Conservation (phyloP, 2,113 vertebrate genomes). For the Climacteris rufus region DNA sequence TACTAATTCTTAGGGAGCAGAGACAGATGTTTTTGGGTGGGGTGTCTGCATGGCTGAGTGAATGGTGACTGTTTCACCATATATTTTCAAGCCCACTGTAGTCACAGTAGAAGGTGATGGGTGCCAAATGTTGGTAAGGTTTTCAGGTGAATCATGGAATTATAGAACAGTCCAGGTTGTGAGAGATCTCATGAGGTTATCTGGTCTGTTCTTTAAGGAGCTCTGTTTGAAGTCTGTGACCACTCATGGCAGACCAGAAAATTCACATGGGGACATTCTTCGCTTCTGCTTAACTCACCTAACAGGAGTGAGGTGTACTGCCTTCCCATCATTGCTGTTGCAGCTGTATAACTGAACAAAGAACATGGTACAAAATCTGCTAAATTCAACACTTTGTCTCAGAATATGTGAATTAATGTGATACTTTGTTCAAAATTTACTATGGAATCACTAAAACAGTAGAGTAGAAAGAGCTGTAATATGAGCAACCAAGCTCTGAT, state of each 20-base stretch:
- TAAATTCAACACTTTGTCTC: background rate
- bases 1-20: background rate
- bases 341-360: background rate
- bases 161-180: background rate
- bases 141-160: background rate
- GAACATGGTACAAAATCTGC: background rate
- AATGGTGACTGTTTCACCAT: background rate
- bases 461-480: background rate
- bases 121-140: background rate
- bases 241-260: background rate
- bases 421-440: background rate
- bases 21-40: background rate
- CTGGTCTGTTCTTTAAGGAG: background rate
- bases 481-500: background rate
- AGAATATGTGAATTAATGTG: background rate
- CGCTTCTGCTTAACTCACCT: background rate
- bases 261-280: background rate
- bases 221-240: background rate
- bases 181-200: background rate
- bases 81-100: background rate
- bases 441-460: background rate
- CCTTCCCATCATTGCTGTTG: background rate
- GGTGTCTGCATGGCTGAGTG: background rate
- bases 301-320: accelerated
- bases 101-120: background rate